Base-by-base conservation (phyloP, 2,797 vertebrate species). In the Enteromius viviparus region DNA sequence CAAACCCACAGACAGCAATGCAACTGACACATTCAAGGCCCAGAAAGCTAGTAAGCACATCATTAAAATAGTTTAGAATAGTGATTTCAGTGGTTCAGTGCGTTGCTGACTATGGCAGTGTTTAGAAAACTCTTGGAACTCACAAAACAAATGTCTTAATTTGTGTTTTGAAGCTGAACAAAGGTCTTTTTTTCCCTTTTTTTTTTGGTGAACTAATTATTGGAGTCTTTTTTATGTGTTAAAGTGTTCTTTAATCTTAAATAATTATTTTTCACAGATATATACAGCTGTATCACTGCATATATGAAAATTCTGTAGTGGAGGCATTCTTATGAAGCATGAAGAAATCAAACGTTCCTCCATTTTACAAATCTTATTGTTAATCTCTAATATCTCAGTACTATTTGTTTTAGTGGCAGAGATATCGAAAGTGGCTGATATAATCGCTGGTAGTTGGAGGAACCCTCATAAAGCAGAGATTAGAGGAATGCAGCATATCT, bases 381-480 rank as follows among this genome's bases (percentile, higher is more conserved):
- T 34, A 17, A 49, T 71, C 12, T 29, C 1, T 23, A 29, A 26
- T 23, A 49, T 71, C 69, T 71, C 37, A 40, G 51, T 14, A 51
- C 15, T 51, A 55, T 75, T 75, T 37, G 72, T 58, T 55, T 49
- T 75, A 75, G 51, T 53, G 72, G 4, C 29, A 34, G 45, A 55
- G 37, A 47, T 6, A 7, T 14, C 55, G 53, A 17, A 8, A 53
- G 37, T 37, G 37, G 42, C 19, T 42, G 53, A 42, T 45, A 23
- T 77, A 6, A 77, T 77, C 21, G n/a, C 55, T 55, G 15, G 1
- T 55, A 62, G n/a, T 37, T 62, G 6, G n/a, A 76, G 55, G 14
- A 62, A 42, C n/a, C 32, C 53, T 76, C 74, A 60, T 76, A 42
- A 29, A 76, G 34, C 11, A 40, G 45, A 74, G 71, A 74, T 74